Evolutionary conservation across 2,888 invertebrate species (phyloP).

Genomic region (Hoplodrina ambigua): DNA sequence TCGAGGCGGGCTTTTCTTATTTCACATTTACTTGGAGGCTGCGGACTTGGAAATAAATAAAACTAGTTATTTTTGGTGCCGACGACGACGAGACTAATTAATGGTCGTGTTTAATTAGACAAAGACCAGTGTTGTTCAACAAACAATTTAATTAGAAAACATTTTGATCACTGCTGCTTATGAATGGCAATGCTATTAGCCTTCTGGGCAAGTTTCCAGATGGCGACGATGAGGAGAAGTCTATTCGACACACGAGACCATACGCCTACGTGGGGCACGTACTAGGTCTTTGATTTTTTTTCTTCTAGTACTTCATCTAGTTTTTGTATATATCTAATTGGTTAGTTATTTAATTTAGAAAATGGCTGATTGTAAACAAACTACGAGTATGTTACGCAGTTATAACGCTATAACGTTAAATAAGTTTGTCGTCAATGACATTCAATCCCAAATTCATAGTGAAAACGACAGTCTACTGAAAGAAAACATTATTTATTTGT

Average conservation of each 20-base stretch:
- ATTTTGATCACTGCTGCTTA: neutral
- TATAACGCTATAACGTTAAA: too few relatives aligned
- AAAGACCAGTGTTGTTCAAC: slow-evolving; percentile 17
- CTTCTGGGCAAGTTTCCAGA: too few relatives aligned
- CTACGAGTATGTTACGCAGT: too few relatives aligned
- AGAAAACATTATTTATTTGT: neutral
- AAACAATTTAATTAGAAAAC: slow-evolving; percentile 10
- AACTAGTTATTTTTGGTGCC: slow-evolving; percentile 23
- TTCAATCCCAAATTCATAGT: neutral
- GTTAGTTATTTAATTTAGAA: too few relatives aligned
- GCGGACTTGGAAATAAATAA: slow-evolving; percentile 29
- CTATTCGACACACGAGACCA: too few relatives aligned
- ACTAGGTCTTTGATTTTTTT: too few relatives aligned
- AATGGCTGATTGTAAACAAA: neutral
- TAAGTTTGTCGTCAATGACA: neutral
- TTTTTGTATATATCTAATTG: too few relatives aligned
- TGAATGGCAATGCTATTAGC: too few relatives aligned
- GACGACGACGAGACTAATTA: slow-evolving; percentile 17
- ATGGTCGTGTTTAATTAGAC: slow-evolving; percentile 45
- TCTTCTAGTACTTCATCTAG: too few relatives aligned
- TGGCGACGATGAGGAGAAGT: too few relatives aligned
- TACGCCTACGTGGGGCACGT: too few relatives aligned
- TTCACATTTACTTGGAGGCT: slow-evolving; percentile 34
- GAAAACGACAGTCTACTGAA: neutral
- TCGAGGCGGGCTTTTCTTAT: slow-evolving; percentile 50